phyloP scores from a whole-genome alignment of 2,797 vertebrate genomes.

The Agapornis canus region DNA sequence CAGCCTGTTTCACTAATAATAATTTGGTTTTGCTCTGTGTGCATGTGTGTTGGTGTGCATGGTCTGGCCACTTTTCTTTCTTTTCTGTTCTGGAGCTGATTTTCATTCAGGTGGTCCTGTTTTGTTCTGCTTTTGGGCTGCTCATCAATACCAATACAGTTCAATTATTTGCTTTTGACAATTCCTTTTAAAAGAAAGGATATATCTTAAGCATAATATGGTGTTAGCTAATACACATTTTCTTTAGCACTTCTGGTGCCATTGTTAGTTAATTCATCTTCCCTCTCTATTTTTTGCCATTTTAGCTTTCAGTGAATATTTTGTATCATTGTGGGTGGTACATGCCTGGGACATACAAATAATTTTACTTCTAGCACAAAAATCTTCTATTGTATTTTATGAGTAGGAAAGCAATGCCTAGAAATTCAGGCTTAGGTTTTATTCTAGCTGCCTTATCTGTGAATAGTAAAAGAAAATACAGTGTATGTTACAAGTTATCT shows the following conservation, averaged over 20 bases:
- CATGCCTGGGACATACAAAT: not conserved
- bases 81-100: not conserved
- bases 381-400: not conserved
- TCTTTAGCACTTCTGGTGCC: not conserved
- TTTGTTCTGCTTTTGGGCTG: not conserved
- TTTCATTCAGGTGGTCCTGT: not conserved
- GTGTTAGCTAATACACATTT: not conserved
- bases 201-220: not conserved
- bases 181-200: not conserved
- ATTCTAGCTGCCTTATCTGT: not conserved
- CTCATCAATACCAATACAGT: not conserved
- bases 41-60: not conserved
- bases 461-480: not conserved
- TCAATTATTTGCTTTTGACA: not conserved
- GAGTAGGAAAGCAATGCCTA: not conserved
- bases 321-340: not conserved
- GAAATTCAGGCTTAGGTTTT: not conserved
- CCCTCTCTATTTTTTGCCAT: not conserved
- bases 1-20: constrained; percentile 15
- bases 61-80: not conserved
- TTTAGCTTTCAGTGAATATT: not conserved
- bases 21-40: not conserved
- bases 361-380: not conserved
- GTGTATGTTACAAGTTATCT: not conserved
- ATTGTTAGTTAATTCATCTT: not conserved